Percentiles rank a stretch among this genome's conserved stretches.
These are phyloP conservation scores for Pseudomyrmex flavicornis DNA, from an alignment of 1,140 invertebrate species.

Conservation along the genomic window DNA sequence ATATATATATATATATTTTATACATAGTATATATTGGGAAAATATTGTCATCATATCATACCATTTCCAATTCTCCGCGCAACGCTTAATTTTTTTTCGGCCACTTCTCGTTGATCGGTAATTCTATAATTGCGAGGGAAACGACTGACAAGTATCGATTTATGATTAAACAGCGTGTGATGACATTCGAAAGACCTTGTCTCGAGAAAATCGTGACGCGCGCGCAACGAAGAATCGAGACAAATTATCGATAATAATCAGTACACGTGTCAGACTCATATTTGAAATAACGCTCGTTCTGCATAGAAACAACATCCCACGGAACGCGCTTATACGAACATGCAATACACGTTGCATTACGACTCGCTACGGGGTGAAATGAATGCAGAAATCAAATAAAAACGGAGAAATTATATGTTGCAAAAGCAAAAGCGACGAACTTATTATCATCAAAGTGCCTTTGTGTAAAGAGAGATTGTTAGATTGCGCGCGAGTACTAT, in stretches of 20 bases:
- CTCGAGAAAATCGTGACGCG: slow-evolving; percentile 9
- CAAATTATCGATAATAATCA: slow-evolving; percentile 40
- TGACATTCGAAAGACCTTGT: slow-evolving; percentile 28
- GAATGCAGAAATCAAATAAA: slow-evolving; percentile 1
- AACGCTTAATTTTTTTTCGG: background rate
- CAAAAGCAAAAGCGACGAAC: background rate
- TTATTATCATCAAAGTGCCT: too few relatives aligned
- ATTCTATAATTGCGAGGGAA: background rate
- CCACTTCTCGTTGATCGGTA: background rate
- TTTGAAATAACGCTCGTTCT: slow-evolving; percentile 3
- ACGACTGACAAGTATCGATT: slow-evolving; percentile 11
- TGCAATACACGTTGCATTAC: background rate
- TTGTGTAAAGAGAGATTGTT: background rate
- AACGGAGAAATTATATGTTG: background rate
- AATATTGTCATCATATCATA: background rate
- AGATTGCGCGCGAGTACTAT: background rate
- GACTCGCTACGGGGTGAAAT: background rate
- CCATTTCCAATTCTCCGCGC: background rate
- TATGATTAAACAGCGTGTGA: slow-evolving; percentile 19
- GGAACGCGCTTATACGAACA: background rate
- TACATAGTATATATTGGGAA: too few relatives aligned
- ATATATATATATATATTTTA: too few relatives aligned
- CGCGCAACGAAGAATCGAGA: background rate
- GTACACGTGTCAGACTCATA: slow-evolving; percentile 31
- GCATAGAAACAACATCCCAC: background rate